A percentile compares a stretch with the other conserved stretches of the same genome.
These are phyloP conservation scores for Leptatherina wallacei DNA, from an alignment of 2,797 vertebrate genomes.

Conservation along the genomic window DNA sequence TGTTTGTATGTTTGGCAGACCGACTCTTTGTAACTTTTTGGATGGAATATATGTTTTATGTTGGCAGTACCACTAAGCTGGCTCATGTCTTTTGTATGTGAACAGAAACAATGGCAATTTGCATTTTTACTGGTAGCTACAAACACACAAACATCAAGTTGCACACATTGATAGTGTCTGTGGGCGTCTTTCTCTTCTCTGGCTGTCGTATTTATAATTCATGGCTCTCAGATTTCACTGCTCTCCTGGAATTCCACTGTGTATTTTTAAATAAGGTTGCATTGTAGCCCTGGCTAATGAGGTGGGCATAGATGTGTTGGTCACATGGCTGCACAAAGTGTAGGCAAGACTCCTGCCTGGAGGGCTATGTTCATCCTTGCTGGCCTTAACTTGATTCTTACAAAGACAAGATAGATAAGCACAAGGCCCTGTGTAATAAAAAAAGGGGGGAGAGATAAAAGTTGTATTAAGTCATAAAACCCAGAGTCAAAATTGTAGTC, in stretches of 20 bases:
- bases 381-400: slow-evolving; percentile 25
- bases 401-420: slow-evolving; percentile 11
- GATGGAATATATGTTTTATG: slow-evolving; percentile 49
- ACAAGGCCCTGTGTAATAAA: neutral
- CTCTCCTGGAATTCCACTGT: slow-evolving; percentile 68
- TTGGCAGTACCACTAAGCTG: slow-evolving; percentile 39
- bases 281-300: slow-evolving; percentile 65
- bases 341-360: slow-evolving; percentile 22
- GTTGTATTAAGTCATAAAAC: slow-evolving; percentile 42
- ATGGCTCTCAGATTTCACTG: slow-evolving; percentile 70
- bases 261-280: slow-evolving; percentile 74
- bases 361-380: slow-evolving; percentile 33
- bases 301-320: slow-evolving; percentile 36
- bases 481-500: slow-evolving; percentile 17
- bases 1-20: slow-evolving; percentile 49
- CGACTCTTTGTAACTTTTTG: slow-evolving; percentile 45
- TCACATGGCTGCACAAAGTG: slow-evolving; percentile 36
- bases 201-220: slow-evolving; percentile 75
- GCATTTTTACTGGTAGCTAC: slow-evolving; percentile 47
- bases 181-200: slow-evolving; percentile 61
- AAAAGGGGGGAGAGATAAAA: slow-evolving; percentile 24
- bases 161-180: slow-evolving; percentile 53
- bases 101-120: slow-evolving; percentile 23
- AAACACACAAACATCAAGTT: slow-evolving; percentile 52
- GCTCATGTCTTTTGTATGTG: slow-evolving; percentile 38